Evolutionary conservation across 1,140 invertebrate genomes (phyloP).

Genomic region (Sitodiplosis mosellana): DNA sequence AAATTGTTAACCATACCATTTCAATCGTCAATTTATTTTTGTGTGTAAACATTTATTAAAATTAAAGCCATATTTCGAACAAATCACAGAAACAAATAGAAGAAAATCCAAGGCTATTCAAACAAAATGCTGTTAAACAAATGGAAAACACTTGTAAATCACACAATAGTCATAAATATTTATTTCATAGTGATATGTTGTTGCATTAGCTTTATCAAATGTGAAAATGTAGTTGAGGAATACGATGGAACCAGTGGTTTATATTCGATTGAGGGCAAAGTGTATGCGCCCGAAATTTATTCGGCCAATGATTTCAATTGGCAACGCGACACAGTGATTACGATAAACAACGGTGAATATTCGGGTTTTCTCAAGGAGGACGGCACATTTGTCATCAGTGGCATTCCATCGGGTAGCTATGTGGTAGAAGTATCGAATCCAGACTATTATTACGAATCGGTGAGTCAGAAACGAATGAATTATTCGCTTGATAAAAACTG

Average conservation of each 20-base stretch:
- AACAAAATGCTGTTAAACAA: too few relatives aligned
- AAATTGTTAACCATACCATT: too few relatives aligned
- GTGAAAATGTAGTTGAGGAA: neutral
- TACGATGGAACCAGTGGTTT: neutral
- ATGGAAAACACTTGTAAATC: too few relatives aligned
- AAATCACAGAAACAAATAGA: too few relatives aligned
- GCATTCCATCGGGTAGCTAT: constrained; percentile 86
- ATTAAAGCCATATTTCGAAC: too few relatives aligned
- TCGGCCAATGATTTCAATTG: constrained; percentile 35
- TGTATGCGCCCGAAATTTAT: constrained; percentile 48
- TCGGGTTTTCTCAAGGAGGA: constrained; percentile 79
- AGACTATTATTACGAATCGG: constrained; percentile 78
- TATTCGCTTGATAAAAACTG: neutral
- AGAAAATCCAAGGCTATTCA: too few relatives aligned
- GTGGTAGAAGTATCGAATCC: constrained; percentile 85
- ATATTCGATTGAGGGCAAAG: constrained; percentile 55
- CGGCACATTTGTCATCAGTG: constrained; percentile 79
- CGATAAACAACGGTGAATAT: constrained; percentile 74
- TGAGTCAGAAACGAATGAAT: constrained; percentile 16
- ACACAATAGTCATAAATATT: too few relatives aligned
- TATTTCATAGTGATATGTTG: too few relatives aligned
- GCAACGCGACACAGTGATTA: constrained; percentile 57
- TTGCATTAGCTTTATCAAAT: too few relatives aligned
- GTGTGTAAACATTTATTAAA: too few relatives aligned
- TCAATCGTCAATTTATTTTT: too few relatives aligned